Percentiles rank a stretch among this genome's conserved stretches.
Evolutionary conservation across 2,113 vertebrate species (phyloP).

Genomic region (Tragelaphus imberbis): DNA sequence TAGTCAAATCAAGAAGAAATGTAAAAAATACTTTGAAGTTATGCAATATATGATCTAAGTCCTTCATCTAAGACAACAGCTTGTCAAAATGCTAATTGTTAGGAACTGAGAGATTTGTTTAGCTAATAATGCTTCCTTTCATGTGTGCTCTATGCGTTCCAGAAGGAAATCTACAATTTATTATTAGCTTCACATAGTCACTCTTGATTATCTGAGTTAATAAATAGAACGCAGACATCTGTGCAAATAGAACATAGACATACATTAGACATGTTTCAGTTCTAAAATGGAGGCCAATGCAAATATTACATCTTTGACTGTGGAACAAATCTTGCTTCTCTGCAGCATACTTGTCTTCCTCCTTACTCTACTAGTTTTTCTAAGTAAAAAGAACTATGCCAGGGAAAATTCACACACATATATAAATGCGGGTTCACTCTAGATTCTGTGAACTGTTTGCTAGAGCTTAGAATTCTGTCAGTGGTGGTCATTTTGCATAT

Average conservation of each 20-base stretch:
- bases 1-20: constrained; percentile 28
- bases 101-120: constrained; percentile 37
- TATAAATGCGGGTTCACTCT: background rate
- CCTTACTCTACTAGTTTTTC: background rate
- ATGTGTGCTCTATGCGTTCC: constrained; percentile 1
- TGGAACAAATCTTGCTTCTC: constrained; percentile 4
- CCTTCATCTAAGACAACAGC: constrained; percentile 49
- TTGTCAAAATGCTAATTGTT: constrained; percentile 63
- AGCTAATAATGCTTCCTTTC: constrained; percentile 56
- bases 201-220: constrained; percentile 25
- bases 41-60: constrained; percentile 30
- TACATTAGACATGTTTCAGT: background rate
- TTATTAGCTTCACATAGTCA: constrained; percentile 33
- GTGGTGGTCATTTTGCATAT: background rate
- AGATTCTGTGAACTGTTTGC: background rate
- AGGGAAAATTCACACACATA: background rate
- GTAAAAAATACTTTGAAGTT: constrained; percentile 36
- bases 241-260: constrained; percentile 8
- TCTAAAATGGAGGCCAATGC: background rate
- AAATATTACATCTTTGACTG: constrained; percentile 16
- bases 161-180: constrained; percentile 55
- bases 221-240: constrained; percentile 30
- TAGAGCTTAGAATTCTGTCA: background rate
- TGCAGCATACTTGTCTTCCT: background rate
- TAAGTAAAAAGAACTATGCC: background rate